Evolutionary conservation across 2,113 vertebrate genomes (phyloP), one percentile per base, ranked within the genome.

Genomic region (Oreochromis aureus): DNA sequence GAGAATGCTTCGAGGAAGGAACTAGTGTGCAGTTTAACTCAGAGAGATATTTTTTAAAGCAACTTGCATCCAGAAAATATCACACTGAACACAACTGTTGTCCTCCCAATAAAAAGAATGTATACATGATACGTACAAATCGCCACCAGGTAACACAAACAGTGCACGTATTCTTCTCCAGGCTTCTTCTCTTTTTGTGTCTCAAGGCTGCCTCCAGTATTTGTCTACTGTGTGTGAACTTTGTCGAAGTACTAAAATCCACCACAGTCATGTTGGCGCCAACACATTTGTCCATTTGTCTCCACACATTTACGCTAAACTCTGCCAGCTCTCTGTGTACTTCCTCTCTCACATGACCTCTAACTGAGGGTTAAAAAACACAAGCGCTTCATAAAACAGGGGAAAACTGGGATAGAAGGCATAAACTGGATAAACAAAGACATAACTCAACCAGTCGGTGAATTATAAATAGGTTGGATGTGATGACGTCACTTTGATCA

Each of bases 201-300:
- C 90, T 96, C 90, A 88, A 73, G 66, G 59, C 69, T 84, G 9
- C 44, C 56, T 93, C 94, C 82, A 87, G 94, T 95, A 96, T 96
- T 95, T 96, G 44, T 73, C 51, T 71, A 3, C 4, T 6, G 32
- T 56, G 90, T 93, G 96, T 88, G 86, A 96, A 86, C 69, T 93
- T 89, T 90, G 87, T 69, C 15, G 44, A 82, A 78, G 63, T 46
- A 69, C 58, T 86, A 78, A 32, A 54, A 84, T 87, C 54, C 3
- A 78, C 73, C 58, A 18, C 83, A 78, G 54, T 81, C 71, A 69
- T 66, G 54, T 86, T 44, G 12, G 41, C 11, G 1, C 34, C 39
- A 80, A 88, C 91, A 69, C 78, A 81, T 90, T n/a, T 16, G 56
- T 73, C 85, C 80, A 36, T 92, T 89, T 80, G 56, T 92, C 71